These are phyloP conservation scores for Chaunax sp. DNA, from an alignment of 2,797 vertebrate species.

Conservation along the genomic window DNA sequence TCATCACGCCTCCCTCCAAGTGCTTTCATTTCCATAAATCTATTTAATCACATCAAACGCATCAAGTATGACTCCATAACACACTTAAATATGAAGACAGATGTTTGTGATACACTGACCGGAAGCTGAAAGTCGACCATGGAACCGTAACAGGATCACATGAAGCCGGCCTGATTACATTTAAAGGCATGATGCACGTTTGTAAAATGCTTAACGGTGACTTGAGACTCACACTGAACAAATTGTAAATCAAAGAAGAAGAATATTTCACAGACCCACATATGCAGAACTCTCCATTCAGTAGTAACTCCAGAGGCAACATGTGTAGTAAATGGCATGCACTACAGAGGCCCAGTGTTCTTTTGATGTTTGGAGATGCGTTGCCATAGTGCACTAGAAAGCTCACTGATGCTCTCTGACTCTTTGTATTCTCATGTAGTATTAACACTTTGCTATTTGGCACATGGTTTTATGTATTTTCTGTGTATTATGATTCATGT, in stretches of 20 bases:
- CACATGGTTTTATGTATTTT: conserved; percentile 18
- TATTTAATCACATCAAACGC: background rate
- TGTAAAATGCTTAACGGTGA: background rate
- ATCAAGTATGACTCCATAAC: conserved; percentile 1
- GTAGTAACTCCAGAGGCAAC: background rate
- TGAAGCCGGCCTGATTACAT: background rate
- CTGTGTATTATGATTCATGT: conserved; percentile 24
- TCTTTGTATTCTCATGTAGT: conserved; percentile 38
- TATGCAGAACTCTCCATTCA: conserved; percentile 19
- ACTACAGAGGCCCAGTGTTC: too few relatives aligned
- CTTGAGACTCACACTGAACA: background rate
- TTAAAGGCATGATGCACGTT: background rate
- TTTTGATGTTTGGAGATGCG: conserved; percentile 28
- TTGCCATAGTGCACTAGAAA: conserved; percentile 34
- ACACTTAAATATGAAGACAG: conserved; percentile 2
- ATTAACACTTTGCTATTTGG: conserved; percentile 34
- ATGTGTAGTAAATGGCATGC: conserved; percentile 28
- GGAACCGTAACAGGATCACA: conserved; percentile 3
- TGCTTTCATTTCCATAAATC: background rate
- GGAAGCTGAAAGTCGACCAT: background rate
- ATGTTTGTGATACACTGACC: background rate
- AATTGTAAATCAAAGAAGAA: conserved; percentile 4
- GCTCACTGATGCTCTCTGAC: conserved; percentile 19
- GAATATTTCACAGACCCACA: conserved; percentile 4
- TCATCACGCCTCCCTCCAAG: background rate